Conservation (phyloP, 2,113 vertebrate species). For the Narcine bancroftii region DNA sequence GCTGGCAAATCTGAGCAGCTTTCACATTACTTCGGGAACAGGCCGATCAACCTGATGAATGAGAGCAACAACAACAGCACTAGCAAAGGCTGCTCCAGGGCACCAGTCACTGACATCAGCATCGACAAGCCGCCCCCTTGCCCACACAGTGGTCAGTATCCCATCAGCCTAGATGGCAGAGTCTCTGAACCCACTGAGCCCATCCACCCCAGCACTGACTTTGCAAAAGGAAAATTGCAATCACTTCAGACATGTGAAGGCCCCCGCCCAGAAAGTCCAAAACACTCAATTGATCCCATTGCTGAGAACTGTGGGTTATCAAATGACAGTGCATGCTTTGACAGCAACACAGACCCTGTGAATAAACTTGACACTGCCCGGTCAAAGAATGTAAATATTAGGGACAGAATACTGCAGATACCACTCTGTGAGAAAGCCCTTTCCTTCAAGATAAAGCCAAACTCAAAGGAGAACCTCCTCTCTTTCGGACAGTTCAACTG, state of each 20-base stretch:
- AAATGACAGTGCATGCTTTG: neutral
- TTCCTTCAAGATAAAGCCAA: slow-evolving; percentile 47
- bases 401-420: slow-evolving; percentile 52
- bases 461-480: slow-evolving; percentile 69
- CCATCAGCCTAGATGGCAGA: slow-evolving; percentile 1
- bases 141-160: neutral
- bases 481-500: slow-evolving; percentile 82
- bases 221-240: neutral
- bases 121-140: neutral
- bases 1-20: neutral
- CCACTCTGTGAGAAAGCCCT: slow-evolving; percentile 52
- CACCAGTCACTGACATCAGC: neutral
- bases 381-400: slow-evolving; percentile 59
- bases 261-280: neutral
- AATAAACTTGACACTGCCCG: slow-evolving; percentile 57
- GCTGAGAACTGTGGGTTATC: neutral
- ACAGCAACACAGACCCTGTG: neutral
- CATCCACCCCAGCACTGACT: neutral
- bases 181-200: neutral
- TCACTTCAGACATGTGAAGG: neutral
- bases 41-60: slow-evolving; percentile 34
- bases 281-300: neutral
- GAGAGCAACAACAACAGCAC: slow-evolving; percentile 37
- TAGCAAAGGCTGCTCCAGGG: neutral
- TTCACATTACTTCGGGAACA: neutral